Conservation (phyloP, 1,140 invertebrate genomes). For the Cotesia chilonis region DNA sequence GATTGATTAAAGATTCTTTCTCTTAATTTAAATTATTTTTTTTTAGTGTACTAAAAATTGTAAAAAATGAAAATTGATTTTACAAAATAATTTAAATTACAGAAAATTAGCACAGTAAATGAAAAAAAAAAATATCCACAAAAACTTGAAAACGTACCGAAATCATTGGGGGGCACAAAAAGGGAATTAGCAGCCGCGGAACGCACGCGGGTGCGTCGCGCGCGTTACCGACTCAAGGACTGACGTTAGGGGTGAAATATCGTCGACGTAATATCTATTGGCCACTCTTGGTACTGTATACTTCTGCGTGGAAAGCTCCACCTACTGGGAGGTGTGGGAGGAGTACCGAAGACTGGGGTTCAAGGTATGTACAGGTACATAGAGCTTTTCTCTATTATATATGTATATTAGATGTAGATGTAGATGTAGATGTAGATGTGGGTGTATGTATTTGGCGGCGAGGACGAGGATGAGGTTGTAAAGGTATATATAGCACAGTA, state of each 20-base stretch:
- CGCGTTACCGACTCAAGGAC: slow-evolving; percentile 61
- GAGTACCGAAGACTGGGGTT: slow-evolving; percentile 20
- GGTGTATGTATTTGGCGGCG: too few species aligned
- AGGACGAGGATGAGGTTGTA: too few species aligned
- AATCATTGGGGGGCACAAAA: slow-evolving; percentile 6
- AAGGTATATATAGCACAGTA: not conserved
- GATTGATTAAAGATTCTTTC: too few species aligned
- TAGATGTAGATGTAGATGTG: too few species aligned
- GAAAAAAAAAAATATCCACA: not conserved
- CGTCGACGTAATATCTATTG: slow-evolving; percentile 58
- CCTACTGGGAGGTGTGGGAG: slow-evolving; percentile 49
- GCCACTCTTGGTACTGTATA: slow-evolving; percentile 39
- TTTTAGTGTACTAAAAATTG: too few species aligned
- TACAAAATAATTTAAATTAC: too few species aligned
- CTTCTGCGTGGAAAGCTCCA: slow-evolving; percentile 55
- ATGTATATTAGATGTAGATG: not conserved
- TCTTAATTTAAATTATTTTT: too few species aligned
- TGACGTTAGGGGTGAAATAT: slow-evolving; percentile 43
- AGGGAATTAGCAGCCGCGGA: slow-evolving; percentile 33
- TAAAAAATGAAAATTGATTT: too few species aligned
- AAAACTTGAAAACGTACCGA: slow-evolving; percentile 13
- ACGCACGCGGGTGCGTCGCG: slow-evolving; percentile 49
- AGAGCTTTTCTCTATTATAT: slow-evolving; percentile 32
- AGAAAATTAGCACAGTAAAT: not conserved
- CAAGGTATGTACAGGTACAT: slow-evolving; percentile 56